Percentiles rank a stretch among this genome's conserved stretches.
Evolutionary conservation across 2,888 invertebrate genomes (phyloP).

Genomic region (Sthenelais limicola): DNA sequence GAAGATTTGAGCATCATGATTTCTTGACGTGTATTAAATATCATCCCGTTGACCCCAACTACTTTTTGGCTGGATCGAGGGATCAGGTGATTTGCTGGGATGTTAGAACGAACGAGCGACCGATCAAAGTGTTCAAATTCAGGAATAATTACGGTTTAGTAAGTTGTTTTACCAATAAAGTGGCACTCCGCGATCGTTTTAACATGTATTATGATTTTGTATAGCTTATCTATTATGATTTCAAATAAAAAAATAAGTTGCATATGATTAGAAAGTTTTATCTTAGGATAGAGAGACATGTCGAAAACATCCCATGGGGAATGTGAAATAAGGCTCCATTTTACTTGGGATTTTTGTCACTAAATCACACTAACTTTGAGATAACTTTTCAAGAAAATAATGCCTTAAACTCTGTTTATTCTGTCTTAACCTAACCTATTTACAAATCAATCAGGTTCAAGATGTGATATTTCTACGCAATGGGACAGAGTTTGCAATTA

Average conservation of each 20-base stretch:
- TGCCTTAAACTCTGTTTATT: too few relatives aligned
- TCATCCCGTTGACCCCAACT: constrained; percentile 60
- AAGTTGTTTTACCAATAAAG: constrained; percentile 2
- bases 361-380: too few relatives aligned
- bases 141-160: constrained; percentile 70
- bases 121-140: constrained; percentile 58
- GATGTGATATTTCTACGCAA: constrained; percentile 68
- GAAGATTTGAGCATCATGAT: constrained; percentile 55
- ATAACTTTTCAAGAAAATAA: too few relatives aligned
- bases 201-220: neutral
- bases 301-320: too few relatives aligned
- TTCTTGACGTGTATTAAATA: constrained; percentile 64
- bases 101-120: constrained; percentile 55
- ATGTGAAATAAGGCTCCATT: too few relatives aligned
- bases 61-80: constrained; percentile 65
- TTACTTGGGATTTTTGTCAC: too few relatives aligned
- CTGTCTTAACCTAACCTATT: neutral
- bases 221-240: neutral
- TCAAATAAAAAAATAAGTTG: too few relatives aligned
- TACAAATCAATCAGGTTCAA: constrained; percentile 61
- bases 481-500: constrained; percentile 65
- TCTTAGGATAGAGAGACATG: too few relatives aligned
- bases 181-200: neutral
- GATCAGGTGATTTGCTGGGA: constrained; percentile 65
- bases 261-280: too few relatives aligned